Evolutionary conservation across 2,888 invertebrate species (phyloP), one percentile per base, ranked within the genome.

Genomic region (Calameuta pallipes): DNA sequence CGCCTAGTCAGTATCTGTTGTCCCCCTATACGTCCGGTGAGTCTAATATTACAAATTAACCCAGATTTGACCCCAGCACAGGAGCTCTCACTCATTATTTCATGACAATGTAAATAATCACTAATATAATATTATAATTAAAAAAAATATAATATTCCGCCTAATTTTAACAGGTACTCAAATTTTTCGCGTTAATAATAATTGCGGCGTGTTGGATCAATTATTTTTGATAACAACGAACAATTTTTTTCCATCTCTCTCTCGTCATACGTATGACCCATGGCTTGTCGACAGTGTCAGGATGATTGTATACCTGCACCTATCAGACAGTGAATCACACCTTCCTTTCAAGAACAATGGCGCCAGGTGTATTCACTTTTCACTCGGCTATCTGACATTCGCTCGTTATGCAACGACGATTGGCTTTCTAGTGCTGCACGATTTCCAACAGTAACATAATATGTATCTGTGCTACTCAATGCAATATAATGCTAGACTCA

Each of bases 31-130:
- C 85, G 82, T 88, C 87, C 88, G 87, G 86, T 86, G 82, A 82
- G 76, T 84, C 85, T 86, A 85, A 88, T 86, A 86, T 84, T 85
- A 82, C 78, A 81, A 87, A 87, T 88, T 86, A 87, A 88, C 86
- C 84, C 81, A 87, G 81, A 84, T 85, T 82, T 80, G 84, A 84
- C 83, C 85, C 81, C 80, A 56, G 23, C 56, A 23, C 23, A 56
- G 56, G 23, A 15, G 56, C 23, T 15, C 56, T 56, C 56, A 23
- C 56, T 56, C 56, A 56, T 41, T 41, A 41, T 56, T 56, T 56
- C 56, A 56, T 23, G 56, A 56, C 56, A 23, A 23, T 56, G 56
- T 56, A 56, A 56, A 56, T 56, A 56, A 56, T 23, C 23, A 56
- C 56, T 31, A 31, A 31, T 31, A 31, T 31, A 31, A 31, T 31